phyloP scores from a whole-genome alignment of 2,888 invertebrate species.

The Glyphotaelius pellucidus region DNA sequence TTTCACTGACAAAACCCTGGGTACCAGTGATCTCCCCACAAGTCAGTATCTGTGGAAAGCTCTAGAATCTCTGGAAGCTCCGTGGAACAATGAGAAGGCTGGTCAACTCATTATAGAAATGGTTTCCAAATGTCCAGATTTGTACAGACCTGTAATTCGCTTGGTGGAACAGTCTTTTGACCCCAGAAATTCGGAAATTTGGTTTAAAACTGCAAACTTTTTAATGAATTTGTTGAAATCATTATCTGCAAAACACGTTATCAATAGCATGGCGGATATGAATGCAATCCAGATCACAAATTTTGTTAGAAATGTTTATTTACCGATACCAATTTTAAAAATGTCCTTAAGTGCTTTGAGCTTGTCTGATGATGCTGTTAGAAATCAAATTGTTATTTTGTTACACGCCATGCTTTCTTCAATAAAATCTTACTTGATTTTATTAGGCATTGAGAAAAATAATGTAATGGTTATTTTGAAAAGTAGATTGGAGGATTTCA shows the following conservation, averaged over 20 bases:
- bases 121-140: constrained; percentile 83
- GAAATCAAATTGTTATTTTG: constrained; percentile 74
- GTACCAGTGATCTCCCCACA: constrained; percentile 78
- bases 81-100: constrained; percentile 83
- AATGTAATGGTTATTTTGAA: constrained; percentile 70
- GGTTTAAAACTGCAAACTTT: constrained; percentile 76
- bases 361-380: constrained; percentile 71
- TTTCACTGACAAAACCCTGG: constrained; percentile 83
- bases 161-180: constrained; percentile 80
- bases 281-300: constrained; percentile 76
- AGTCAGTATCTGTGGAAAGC: constrained; percentile 81
- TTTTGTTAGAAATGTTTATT: constrained; percentile 74
- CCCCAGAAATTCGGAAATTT: constrained; percentile 77
- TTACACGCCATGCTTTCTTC: constrained; percentile 78
- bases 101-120: constrained; percentile 81
- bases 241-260: constrained; percentile 75
- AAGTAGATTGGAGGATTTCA: constrained; percentile 73
- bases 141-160: constrained; percentile 80
- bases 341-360: constrained; percentile 71
- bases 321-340: constrained; percentile 76
- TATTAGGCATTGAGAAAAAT: constrained; percentile 71
- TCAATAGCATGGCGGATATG: constrained; percentile 73
- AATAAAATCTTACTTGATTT: constrained; percentile 75
- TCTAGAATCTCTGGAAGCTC: constrained; percentile 80
- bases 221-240: constrained; percentile 73